phyloP scores from a whole-genome alignment of 2,888 invertebrate genomes.

The Diarsia brunnea region DNA sequence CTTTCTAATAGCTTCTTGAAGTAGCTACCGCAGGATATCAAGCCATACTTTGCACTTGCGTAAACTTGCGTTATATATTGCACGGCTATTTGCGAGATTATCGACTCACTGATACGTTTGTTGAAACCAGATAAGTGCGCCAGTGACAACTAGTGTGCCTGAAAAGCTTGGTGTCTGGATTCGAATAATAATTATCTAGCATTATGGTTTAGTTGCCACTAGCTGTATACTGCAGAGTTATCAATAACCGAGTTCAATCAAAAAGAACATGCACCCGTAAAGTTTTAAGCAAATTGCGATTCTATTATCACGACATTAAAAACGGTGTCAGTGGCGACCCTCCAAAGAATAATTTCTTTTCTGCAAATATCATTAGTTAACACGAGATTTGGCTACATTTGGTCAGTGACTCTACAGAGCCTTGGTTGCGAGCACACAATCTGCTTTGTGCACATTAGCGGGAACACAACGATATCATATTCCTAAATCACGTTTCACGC shows the following conservation, averaged over 20 bases:
- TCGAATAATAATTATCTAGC: slow-evolving; percentile 1
- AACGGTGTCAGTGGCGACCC: neutral
- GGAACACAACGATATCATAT: neutral
- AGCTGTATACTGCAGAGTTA: neutral
- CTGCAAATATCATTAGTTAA: neutral
- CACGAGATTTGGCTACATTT: slow-evolving; percentile 12
- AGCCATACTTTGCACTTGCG: neutral
- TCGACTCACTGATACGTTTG: neutral
- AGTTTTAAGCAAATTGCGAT: neutral
- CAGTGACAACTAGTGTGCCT: neutral
- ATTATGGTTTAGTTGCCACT: neutral
- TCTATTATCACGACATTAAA: neutral
- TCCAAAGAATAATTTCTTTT: neutral
- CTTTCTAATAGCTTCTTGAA: neutral
- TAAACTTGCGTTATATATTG: neutral
- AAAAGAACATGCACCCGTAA: neutral
- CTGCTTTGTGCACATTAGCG: neutral
- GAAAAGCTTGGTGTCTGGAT: neutral
- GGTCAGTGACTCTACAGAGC: neutral
- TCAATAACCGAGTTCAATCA: neutral
- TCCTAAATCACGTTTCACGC: neutral
- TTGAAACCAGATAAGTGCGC: neutral
- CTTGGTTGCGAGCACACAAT: neutral
- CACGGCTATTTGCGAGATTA: neutral
- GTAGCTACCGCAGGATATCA: neutral